Evolutionary conservation across 2,888 invertebrate genomes (phyloP), one percentile per base, ranked within the genome.

Genomic region (Stegana nigrithorax): DNA sequence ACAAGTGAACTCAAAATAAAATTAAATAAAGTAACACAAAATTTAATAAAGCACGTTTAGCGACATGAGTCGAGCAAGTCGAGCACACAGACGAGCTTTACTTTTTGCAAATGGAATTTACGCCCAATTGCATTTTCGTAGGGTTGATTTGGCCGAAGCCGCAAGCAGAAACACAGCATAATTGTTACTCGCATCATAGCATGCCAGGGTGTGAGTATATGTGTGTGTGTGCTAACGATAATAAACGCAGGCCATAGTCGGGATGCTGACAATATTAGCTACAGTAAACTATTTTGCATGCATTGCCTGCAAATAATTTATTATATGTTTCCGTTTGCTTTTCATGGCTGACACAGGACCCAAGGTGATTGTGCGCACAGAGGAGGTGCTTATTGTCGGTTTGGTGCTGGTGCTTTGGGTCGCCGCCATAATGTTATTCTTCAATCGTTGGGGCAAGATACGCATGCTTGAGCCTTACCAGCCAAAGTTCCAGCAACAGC

Each of bases 361-460:
- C 70, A 91, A 90, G 70, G 89, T 93, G 59, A 91, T 93, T 63
- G 93, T 95, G 47, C 89, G 94, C 70, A 92, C 93, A 58, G 95
- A 95, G 84, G 94, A 95, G 82, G 91, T 93, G 17, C 88, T 94
- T 57, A 93, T 95, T 76, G 95, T 96, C 60, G 90, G 93, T 50
- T 89, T 95, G 70, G 95, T 95, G 25, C 87, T 96, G 21, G 89
- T 94, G 51, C 89, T 95, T 12, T 96, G 96, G 96, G 92, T 93
- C 60, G 94, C 92, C 0, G 95, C 95, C 67, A 95, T 95, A 67
- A 92, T 93, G 2, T 88, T 95, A 47, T 96, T 96, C 88, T 94
- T 96, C 89, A 95, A 96, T 87, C 92, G 95, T 68, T 96, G 95
- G 95, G 95, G 95, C 81, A 95, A 96, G 89, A 96, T 96, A 83